A percentile compares a stretch with the other conserved stretches of the same genome.
phyloP scores from a whole-genome alignment of 2,113 vertebrate genomes.

The Gavialis gangeticus region DNA sequence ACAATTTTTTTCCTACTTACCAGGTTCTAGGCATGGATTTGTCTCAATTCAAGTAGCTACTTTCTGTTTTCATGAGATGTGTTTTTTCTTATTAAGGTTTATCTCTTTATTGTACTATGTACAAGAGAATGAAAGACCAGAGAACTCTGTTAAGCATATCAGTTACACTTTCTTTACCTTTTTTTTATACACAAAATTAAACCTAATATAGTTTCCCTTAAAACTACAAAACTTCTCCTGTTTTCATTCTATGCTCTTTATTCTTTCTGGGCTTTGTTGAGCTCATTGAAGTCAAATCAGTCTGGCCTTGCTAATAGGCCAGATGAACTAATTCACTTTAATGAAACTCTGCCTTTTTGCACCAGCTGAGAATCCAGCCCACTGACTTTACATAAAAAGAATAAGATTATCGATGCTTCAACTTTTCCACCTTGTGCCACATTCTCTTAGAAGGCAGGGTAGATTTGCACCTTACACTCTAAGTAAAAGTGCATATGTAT shows the following conservation, averaged over 20 bases:
- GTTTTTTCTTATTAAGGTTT: not conserved
- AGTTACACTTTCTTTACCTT: not conserved
- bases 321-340: not conserved
- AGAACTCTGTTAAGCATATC: not conserved
- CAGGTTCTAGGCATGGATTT: rapidly evolving
- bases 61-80: rapidly evolving
- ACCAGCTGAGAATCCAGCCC: rapidly evolving
- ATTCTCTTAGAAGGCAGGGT: not conserved
- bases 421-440: not conserved
- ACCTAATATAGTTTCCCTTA: not conserved
- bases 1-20: not conserved
- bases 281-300: not conserved
- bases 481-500: too few relatives aligned
- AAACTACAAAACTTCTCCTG: not conserved
- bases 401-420: rapidly evolving
- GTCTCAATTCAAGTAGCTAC: not conserved
- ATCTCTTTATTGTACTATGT: not conserved
- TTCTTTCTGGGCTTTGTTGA: rapidly evolving
- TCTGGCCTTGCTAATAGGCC: not conserved
- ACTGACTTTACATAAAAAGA: not conserved
- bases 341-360: not conserved
- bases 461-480: too few relatives aligned
- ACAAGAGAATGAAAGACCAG: not conserved
- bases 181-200: not conserved
- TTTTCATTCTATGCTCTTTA: not conserved